Conservation (phyloP, 2,888 invertebrate species). For the Luperina nickerlii region DNA sequence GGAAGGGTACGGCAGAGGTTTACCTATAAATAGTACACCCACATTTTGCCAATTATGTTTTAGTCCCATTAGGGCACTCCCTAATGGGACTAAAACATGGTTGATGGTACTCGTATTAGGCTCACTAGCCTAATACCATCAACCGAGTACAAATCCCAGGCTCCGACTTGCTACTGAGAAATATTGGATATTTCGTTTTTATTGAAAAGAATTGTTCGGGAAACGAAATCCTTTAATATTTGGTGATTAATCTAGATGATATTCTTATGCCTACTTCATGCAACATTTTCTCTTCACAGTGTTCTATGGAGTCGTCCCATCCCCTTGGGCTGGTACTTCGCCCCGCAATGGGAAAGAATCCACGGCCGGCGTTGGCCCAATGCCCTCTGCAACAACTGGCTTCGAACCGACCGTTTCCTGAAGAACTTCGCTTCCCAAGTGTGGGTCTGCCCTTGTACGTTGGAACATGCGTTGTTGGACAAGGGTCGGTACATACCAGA, state of each 20-base stretch:
- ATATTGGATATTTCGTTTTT: background rate
- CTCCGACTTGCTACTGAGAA: too few relatives aligned
- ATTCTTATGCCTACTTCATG: background rate
- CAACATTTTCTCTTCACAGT: slow-evolving; percentile 73
- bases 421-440: slow-evolving; percentile 96
- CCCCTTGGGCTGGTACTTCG: slow-evolving; percentile 98
- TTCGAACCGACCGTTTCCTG: slow-evolving; percentile 94
- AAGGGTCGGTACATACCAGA: slow-evolving; percentile 98
- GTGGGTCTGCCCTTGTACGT: slow-evolving; percentile 96
- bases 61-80: too few relatives aligned
- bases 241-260: background rate
- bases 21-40: too few relatives aligned
- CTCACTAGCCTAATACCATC: too few relatives aligned
- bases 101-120: too few relatives aligned
- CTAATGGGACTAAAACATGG: too few relatives aligned
- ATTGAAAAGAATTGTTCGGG: too few relatives aligned
- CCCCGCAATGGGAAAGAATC: slow-evolving; percentile 95
- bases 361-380: slow-evolving; percentile 96
- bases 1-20: background rate
- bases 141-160: too few relatives aligned
- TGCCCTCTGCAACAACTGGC: slow-evolving; percentile 97
- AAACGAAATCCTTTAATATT: background rate
- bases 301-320: slow-evolving; percentile 97
- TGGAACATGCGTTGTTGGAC: slow-evolving; percentile 97
- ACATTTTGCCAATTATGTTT: background rate